Conservation (phyloP, 2,113 vertebrate genomes). For the Oryzias celebensis region DNA sequence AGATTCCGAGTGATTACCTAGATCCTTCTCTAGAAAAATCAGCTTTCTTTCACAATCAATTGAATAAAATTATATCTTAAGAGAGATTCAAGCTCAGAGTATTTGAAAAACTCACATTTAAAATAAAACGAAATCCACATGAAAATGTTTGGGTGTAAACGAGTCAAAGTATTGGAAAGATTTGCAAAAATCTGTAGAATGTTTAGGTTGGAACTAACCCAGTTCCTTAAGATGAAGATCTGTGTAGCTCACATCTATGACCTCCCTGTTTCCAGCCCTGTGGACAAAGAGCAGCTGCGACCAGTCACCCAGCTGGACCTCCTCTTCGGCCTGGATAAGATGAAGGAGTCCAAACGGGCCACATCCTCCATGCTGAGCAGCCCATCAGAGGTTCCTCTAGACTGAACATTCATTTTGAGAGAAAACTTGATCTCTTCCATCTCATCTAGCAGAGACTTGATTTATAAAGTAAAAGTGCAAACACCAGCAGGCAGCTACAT, state of each 20-base stretch:
- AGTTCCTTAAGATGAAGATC: too few relatives aligned
- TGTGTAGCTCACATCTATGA: too few relatives aligned
- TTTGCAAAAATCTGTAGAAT: too few relatives aligned
- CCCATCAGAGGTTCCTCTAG: constrained; percentile 65
- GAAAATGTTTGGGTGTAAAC: too few relatives aligned
- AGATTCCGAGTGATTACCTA: not conserved
- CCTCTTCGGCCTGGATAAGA: constrained; percentile 80
- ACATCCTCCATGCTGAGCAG: constrained; percentile 42
- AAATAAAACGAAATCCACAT: too few relatives aligned
- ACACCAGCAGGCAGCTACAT: not conserved
- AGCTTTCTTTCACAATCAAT: not conserved
- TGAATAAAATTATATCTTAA: too few relatives aligned
- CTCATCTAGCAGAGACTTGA: constrained; percentile 5
- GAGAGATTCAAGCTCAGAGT: too few relatives aligned
- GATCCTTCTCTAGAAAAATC: not conserved
- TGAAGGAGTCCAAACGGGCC: constrained; percentile 78
- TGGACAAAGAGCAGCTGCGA: constrained; percentile 68
- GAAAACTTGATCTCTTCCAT: not conserved
- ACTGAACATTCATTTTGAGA: constrained; percentile 51
- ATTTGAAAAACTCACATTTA: too few relatives aligned
- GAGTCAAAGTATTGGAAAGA: too few relatives aligned
- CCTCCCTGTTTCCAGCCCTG: constrained; percentile 44
- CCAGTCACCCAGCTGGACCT: constrained; percentile 81
- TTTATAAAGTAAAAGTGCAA: constrained; percentile 8
- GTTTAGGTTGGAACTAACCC: too few relatives aligned